Evolutionary conservation across 1,140 invertebrate species (phyloP).

Genomic region (Hylaeus anthracinus): DNA sequence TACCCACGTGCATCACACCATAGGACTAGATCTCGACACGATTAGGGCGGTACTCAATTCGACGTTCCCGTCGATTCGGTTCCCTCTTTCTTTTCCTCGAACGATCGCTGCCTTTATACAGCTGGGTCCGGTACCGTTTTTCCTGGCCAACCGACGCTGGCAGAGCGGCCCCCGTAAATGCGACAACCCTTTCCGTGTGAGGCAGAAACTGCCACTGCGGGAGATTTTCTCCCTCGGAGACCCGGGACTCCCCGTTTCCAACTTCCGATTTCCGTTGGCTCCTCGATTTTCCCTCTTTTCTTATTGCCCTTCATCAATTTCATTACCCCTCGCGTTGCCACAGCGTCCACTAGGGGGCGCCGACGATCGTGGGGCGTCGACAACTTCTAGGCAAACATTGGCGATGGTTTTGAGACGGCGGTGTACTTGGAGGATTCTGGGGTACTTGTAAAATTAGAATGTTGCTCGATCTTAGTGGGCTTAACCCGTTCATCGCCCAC

Average conservation of each 20-base stretch:
- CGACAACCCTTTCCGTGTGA: constrained; percentile 64
- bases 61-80: constrained; percentile 65
- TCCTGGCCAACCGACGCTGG: background rate
- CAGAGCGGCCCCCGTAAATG: constrained; percentile 44
- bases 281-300: background rate
- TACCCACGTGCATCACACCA: constrained; percentile 64
- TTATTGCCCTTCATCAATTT: constrained; percentile 31
- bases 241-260: background rate
- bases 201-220: constrained; percentile 28
- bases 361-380: too few relatives aligned
- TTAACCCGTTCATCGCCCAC: too few relatives aligned
- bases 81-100: constrained; percentile 56
- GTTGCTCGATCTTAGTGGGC: too few relatives aligned
- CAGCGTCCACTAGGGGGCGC: too few relatives aligned
- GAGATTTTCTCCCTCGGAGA: constrained; percentile 14
- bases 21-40: constrained; percentile 66
- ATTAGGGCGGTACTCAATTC: constrained; percentile 68
- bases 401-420: too few relatives aligned
- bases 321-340: background rate
- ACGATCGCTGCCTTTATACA: constrained; percentile 54
- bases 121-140: constrained; percentile 58
- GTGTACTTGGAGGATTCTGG: too few relatives aligned
- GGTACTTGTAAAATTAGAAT: too few relatives aligned
- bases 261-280: constrained; percentile 1
- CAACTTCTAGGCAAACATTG: too few relatives aligned